phyloP scores from a whole-genome alignment of 2,888 invertebrate species.

The Chymomyza caudatula region DNA sequence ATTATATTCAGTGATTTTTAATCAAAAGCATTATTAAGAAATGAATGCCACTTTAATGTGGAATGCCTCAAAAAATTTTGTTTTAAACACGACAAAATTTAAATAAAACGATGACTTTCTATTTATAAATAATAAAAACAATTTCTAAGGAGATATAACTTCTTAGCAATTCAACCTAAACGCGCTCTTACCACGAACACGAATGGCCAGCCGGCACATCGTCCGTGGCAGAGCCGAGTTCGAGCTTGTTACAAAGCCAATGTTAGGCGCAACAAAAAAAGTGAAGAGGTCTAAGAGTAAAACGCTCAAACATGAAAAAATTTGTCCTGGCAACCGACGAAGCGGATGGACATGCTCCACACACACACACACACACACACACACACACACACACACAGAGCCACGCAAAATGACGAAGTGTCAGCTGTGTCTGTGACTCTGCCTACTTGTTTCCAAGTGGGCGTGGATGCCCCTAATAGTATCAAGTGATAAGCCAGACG shows the following conservation, averaged over 20 bases:
- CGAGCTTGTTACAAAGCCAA: constrained; percentile 15
- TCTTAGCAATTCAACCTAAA: too few relatives aligned
- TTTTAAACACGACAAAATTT: too few relatives aligned
- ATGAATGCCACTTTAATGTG: too few relatives aligned
- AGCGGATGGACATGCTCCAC: not conserved
- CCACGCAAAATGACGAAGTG: constrained; percentile 28
- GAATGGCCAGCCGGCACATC: not conserved
- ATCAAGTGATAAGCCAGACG: not conserved
- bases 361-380: not conserved
- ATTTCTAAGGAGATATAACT: too few relatives aligned
- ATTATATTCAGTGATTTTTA: too few relatives aligned
- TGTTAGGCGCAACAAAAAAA: constrained; percentile 17
- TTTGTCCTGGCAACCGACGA: constrained; percentile 27
- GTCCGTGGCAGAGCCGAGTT: not conserved
- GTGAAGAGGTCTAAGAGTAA: constrained; percentile 16
- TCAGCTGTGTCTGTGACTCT: constrained; percentile 7
- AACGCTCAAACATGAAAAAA: constrained; percentile 35
- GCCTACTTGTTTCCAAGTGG: not conserved
- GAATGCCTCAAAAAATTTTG: too few relatives aligned
- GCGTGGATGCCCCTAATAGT: not conserved
- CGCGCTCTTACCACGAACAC: too few relatives aligned
- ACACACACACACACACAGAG: not conserved
- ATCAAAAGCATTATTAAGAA: too few relatives aligned
- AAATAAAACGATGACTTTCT: too few relatives aligned
- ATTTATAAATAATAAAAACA: too few relatives aligned